Evolutionary conservation across 2,888 invertebrate genomes (phyloP).

Genomic region (Macrophya annulata): DNA sequence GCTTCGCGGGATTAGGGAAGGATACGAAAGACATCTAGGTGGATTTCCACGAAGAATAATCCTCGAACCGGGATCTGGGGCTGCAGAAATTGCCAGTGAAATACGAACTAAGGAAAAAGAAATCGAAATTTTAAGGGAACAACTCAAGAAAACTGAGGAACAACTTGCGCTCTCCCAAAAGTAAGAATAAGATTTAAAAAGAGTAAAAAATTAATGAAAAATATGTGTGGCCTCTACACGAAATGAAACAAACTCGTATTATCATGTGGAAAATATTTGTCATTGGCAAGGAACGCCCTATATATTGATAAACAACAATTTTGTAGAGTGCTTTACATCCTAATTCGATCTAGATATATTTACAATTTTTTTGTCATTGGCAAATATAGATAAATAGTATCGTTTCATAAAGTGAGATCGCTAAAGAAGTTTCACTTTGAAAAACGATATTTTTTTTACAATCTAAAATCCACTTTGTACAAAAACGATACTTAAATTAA

Average conservation of each 20-base stretch:
- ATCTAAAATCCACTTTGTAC: not conserved
- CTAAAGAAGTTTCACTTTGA: too few relatives aligned
- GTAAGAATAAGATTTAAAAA: slow-evolving; percentile 79
- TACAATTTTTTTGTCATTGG: too few relatives aligned
- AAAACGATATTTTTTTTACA: slow-evolving; percentile 64
- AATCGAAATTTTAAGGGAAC: slow-evolving; percentile 83
- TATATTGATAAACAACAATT: too few relatives aligned
- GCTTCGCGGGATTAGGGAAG: slow-evolving; percentile 83
- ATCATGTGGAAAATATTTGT: too few relatives aligned
- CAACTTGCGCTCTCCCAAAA: slow-evolving; percentile 83
- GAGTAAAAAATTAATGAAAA: slow-evolving; percentile 78
- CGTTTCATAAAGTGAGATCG: too few relatives aligned
- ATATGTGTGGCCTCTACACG: too few relatives aligned
- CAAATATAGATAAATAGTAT: too few relatives aligned
- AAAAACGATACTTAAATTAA: not conserved
- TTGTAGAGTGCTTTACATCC: too few relatives aligned
- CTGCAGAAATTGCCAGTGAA: slow-evolving; percentile 66
- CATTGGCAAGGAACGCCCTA: too few relatives aligned
- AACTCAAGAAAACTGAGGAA: slow-evolving; percentile 83
- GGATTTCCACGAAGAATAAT: slow-evolving; percentile 69
- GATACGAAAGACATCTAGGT: slow-evolving; percentile 80
- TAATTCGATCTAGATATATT: too few relatives aligned
- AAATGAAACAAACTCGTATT: too few relatives aligned
- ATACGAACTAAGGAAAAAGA: slow-evolving; percentile 80
- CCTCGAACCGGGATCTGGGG: slow-evolving; percentile 62